phyloP scores from a whole-genome alignment of 1,140 invertebrate genomes.

The Penaeus indicus region DNA sequence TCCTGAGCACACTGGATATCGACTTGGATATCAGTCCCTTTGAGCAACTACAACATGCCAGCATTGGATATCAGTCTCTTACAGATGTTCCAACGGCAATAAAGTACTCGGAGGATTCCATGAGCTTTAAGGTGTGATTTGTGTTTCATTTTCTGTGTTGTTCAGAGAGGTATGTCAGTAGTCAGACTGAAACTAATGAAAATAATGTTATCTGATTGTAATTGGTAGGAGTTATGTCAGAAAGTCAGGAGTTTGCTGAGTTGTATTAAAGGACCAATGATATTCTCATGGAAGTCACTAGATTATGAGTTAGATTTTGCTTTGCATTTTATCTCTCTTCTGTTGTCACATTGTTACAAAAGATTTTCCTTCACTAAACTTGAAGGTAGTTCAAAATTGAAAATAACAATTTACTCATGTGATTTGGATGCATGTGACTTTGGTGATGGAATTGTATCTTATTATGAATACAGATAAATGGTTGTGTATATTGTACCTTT shows the following conservation, averaged over 20 bases:
- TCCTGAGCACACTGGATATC: constrained; percentile 82
- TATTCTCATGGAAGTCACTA: too few relatives aligned
- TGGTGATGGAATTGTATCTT: too few relatives aligned
- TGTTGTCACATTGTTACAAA: too few relatives aligned
- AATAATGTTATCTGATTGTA: not conserved
- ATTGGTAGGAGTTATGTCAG: not conserved
- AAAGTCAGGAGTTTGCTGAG: too few relatives aligned
- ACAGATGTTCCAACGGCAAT: constrained; percentile 92
- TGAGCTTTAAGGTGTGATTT: constrained; percentile 74
- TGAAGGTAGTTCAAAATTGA: not conserved
- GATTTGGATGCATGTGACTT: not conserved
- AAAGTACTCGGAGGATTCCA: constrained; percentile 78
- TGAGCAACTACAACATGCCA: constrained; percentile 90
- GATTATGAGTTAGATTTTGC: too few relatives aligned
- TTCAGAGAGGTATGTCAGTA: constrained; percentile 20
- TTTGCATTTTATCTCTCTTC: too few relatives aligned
- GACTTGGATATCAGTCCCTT: constrained; percentile 84
- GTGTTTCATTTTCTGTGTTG: constrained; percentile 52
- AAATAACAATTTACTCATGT: too few relatives aligned
- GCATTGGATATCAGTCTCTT: constrained; percentile 95
- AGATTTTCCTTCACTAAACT: too few relatives aligned
- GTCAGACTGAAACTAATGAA: not conserved
- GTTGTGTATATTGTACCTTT: not conserved
- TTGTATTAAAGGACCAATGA: too few relatives aligned
- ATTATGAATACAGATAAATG: not conserved